Evolutionary conservation across 2,888 invertebrate genomes (phyloP).

Genomic region (Platycheirus rosarum): DNA sequence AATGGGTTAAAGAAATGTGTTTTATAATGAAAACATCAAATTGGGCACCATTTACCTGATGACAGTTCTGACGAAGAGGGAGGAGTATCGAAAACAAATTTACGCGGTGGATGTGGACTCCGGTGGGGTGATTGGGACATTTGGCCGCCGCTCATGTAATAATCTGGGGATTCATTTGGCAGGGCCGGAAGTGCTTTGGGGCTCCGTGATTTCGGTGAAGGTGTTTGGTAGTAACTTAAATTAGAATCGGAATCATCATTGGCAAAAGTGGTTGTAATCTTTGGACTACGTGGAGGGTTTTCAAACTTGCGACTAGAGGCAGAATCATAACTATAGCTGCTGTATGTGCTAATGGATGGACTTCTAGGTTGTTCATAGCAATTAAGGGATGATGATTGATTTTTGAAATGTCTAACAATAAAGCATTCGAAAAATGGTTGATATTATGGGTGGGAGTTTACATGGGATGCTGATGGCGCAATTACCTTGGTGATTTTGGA

Average conservation of each 20-base stretch:
- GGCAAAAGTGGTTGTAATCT: slow-evolving; percentile 82
- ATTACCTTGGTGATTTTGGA: slow-evolving; percentile 81
- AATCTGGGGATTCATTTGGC: slow-evolving; percentile 78
- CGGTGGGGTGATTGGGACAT: slow-evolving; percentile 76
- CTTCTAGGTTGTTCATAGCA: slow-evolving; percentile 74
- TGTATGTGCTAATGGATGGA: slow-evolving; percentile 76
- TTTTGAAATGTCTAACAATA: slow-evolving; percentile 59
- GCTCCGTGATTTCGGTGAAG: slow-evolving; percentile 77
- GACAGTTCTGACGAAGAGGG: slow-evolving; percentile 53
- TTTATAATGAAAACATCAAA: neutral
- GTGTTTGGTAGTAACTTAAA: slow-evolving; percentile 80
- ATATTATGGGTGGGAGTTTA: neutral
- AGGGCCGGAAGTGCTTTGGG: slow-evolving; percentile 74
- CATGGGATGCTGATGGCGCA: neutral
- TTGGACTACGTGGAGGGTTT: slow-evolving; percentile 81
- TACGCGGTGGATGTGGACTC: slow-evolving; percentile 85
- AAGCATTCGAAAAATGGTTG: neutral
- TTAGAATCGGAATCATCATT: slow-evolving; percentile 78
- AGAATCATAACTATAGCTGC: slow-evolving; percentile 75
- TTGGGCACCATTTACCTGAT: slow-evolving; percentile 47
- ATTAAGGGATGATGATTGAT: slow-evolving; percentile 65
- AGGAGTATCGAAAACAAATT: slow-evolving; percentile 84
- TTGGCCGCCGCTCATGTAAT: slow-evolving; percentile 76
- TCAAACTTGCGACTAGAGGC: slow-evolving; percentile 77
- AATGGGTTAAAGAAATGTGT: neutral